Conservation (phyloP, 2,888 invertebrate genomes). For the Ochropacha duplaris region DNA sequence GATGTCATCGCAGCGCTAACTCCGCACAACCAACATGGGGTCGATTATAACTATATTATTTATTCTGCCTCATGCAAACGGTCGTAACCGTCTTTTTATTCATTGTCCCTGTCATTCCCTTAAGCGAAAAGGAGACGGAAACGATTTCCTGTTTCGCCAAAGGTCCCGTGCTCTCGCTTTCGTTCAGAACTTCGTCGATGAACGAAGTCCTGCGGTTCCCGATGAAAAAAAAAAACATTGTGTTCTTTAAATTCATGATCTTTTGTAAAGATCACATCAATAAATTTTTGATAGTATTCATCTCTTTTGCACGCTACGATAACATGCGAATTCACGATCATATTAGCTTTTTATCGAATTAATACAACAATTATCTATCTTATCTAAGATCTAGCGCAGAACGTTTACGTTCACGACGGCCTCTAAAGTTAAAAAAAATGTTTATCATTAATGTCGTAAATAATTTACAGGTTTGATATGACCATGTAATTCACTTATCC, state of each 20-base stretch:
- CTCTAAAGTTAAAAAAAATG: not conserved
- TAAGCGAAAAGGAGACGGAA: slow-evolving; percentile 48
- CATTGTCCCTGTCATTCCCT: slow-evolving; percentile 57
- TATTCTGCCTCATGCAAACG: slow-evolving; percentile 73
- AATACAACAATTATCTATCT: slow-evolving; percentile 16
- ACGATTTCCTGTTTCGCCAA: slow-evolving; percentile 60
- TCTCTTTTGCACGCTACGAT: slow-evolving; percentile 22
- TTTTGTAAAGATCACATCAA: not conserved
- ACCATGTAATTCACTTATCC: not conserved
- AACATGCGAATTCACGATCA: slow-evolving; percentile 25
- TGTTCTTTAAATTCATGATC: not conserved
- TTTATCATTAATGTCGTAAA: not conserved
- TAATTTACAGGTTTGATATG: not conserved
- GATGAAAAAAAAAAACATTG: slow-evolving; percentile 15
- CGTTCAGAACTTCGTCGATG: slow-evolving; percentile 31
- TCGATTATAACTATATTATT: slow-evolving; percentile 68
- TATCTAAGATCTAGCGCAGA: not conserved
- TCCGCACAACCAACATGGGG: slow-evolving; percentile 61
- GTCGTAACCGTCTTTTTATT: slow-evolving; percentile 71
- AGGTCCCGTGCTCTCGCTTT: slow-evolving; percentile 58
- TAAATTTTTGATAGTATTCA: slow-evolving; percentile 22
- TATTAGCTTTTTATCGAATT: slow-evolving; percentile 23
- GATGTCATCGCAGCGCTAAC: slow-evolving; percentile 71
- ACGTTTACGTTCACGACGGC: not conserved
- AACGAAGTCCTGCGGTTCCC: slow-evolving; percentile 15